phyloP scores from a whole-genome alignment of 2,113 vertebrate species.

The Neofelis nebulosa region DNA sequence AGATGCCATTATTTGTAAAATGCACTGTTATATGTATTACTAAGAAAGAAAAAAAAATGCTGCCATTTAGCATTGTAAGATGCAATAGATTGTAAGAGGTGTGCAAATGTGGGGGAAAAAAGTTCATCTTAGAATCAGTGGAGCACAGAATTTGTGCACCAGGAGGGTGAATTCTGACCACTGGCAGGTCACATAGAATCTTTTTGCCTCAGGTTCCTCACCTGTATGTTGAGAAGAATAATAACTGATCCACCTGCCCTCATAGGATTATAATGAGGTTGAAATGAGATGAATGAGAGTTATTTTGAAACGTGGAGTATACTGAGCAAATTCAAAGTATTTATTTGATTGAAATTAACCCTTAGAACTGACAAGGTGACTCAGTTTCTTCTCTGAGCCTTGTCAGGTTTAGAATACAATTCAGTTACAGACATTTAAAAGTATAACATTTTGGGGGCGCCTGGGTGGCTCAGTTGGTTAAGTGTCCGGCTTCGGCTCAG shows the following conservation, averaged over 20 bases:
- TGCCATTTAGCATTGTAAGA: slow-evolving; percentile 35
- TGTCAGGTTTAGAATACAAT: slow-evolving; percentile 63
- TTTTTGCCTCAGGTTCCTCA: not conserved
- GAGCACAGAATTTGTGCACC: not conserved
- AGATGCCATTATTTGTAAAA: slow-evolving; percentile 25
- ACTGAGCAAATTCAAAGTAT: slow-evolving; percentile 24
- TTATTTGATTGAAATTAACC: slow-evolving; percentile 37
- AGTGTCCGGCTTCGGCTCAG: too few relatives aligned
- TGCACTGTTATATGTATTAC: not conserved
- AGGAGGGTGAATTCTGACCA: not conserved
- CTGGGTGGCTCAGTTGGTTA: too few relatives aligned
- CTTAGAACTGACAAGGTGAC: slow-evolving; percentile 13
- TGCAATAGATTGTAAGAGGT: not conserved
- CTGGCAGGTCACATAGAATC: not conserved
- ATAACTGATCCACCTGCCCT: not conserved
- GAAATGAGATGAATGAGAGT: not conserved
- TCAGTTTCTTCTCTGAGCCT: slow-evolving; percentile 25
- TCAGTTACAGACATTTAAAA: slow-evolving; percentile 55
- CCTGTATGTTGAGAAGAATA: not conserved
- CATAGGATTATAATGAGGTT: not conserved
- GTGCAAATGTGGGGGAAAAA: not conserved
- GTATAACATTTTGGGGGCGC: not conserved
- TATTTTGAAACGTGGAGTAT: slow-evolving; percentile 57
- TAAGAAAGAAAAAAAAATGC: slow-evolving; percentile 19
- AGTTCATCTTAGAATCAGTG: not conserved